Evolutionary conservation across 1,140 invertebrate species (phyloP).

Genomic region (Ceratina calcarata): DNA sequence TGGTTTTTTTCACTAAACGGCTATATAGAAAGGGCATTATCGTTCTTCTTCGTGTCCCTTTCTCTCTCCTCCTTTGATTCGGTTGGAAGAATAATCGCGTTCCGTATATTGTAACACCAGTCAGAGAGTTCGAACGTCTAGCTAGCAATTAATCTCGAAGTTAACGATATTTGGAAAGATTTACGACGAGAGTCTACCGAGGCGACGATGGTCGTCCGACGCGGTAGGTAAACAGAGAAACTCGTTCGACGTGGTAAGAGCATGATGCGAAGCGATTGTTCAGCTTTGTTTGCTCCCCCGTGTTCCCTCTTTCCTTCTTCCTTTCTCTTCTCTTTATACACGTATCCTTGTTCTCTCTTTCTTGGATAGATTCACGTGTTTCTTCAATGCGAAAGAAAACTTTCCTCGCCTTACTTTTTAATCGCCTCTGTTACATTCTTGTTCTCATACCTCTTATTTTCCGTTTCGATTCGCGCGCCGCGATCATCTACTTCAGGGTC

Average conservation of each 20-base stretch:
- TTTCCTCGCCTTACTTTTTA: too few relatives aligned
- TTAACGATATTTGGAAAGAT: conserved; percentile 12
- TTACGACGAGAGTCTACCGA: conserved; percentile 3
- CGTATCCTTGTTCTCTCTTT: neutral
- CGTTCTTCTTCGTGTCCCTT: neutral
- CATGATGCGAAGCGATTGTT: conserved; percentile 10
- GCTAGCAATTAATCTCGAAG: too few relatives aligned
- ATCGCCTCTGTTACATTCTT: too few relatives aligned
- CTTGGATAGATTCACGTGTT: neutral
- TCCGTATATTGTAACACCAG: neutral
- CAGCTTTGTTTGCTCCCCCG: conserved; percentile 7
- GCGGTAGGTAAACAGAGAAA: conserved; percentile 27
- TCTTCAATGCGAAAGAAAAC: too few relatives aligned
- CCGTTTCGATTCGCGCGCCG: neutral
- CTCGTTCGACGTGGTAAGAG: conserved; percentile 22
- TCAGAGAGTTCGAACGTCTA: too few relatives aligned
- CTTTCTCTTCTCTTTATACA: neutral
- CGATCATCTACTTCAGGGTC: conserved; percentile 40
- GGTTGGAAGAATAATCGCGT: conserved; percentile 18
- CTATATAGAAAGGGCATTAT: neutral
- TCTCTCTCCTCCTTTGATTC: neutral
- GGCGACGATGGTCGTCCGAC: conserved; percentile 18
- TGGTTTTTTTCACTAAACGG: neutral
- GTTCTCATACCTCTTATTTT: neutral
- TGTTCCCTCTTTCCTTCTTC: neutral